A percentile compares a stretch with the other conserved stretches of the same genome.
phyloP scores from a whole-genome alignment of 2,888 invertebrate genomes.

The Cosmopolites sordidus region DNA sequence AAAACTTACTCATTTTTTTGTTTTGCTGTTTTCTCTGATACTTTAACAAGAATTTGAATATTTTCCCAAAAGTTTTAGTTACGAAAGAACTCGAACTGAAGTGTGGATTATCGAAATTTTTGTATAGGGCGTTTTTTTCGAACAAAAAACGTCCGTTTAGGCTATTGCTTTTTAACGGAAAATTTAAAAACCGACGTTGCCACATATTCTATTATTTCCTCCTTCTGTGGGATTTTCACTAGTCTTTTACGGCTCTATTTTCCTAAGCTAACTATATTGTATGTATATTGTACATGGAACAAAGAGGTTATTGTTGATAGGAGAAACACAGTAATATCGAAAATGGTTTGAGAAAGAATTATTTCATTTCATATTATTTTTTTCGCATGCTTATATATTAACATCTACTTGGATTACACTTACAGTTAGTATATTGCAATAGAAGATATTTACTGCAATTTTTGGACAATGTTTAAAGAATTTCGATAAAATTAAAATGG shows the following conservation, averaged over 20 bases:
- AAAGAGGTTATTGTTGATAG: too few species aligned
- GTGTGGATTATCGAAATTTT: slow-evolving; percentile 48
- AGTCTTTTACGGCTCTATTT: slow-evolving; percentile 31
- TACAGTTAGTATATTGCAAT: too few species aligned
- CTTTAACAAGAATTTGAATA: slow-evolving; percentile 30
- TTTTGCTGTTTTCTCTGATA: not conserved
- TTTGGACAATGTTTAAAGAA: too few species aligned
- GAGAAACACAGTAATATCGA: too few species aligned
- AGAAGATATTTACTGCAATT: too few species aligned
- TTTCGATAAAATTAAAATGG: too few species aligned
- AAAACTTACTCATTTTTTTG: not conserved
- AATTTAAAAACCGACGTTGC: slow-evolving; percentile 34
- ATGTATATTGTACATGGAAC: not conserved
- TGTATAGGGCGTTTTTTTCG: slow-evolving; percentile 46
- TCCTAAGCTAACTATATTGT: slow-evolving; percentile 13
- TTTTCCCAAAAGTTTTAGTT: slow-evolving; percentile 31
- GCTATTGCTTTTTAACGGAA: slow-evolving; percentile 47
- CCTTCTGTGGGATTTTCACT: slow-evolving; percentile 34
- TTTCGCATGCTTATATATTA: too few species aligned
- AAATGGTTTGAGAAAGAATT: too few species aligned
- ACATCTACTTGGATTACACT: too few species aligned
- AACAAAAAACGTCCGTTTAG: slow-evolving; percentile 45
- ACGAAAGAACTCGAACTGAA: slow-evolving; percentile 42
- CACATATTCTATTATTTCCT: slow-evolving; percentile 19
- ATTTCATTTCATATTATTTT: too few species aligned